These are phyloP conservation scores for Clunio marinus DNA, from an alignment of 2,888 invertebrate genomes.

Conservation along the genomic window DNA sequence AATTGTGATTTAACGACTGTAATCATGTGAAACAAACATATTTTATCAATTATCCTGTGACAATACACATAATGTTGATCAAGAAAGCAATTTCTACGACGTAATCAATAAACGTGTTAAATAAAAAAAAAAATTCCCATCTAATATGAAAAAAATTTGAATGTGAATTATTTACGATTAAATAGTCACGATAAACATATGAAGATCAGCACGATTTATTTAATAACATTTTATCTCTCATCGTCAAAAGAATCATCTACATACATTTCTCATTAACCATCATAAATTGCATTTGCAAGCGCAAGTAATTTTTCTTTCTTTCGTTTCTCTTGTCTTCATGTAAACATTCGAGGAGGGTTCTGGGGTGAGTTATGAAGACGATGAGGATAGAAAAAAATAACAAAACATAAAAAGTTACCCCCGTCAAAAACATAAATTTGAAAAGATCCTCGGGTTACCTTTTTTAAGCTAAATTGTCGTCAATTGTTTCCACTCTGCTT, in stretches of 20 bases:
- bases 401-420: neutral
- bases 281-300: neutral
- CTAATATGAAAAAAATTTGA: neutral
- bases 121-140: neutral
- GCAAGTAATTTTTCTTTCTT: neutral
- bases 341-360: neutral
- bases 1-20: constrained; percentile 10
- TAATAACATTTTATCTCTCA: constrained; percentile 16
- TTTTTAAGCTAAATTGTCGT: constrained; percentile 4
- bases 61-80: neutral
- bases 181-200: neutral
- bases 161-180: neutral
- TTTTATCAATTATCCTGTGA: neutral
- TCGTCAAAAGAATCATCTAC: constrained; percentile 7
- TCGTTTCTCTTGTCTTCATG: neutral
- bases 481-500: neutral
- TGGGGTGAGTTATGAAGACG: neutral
- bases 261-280: constrained; percentile 25
- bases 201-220: constrained; percentile 14
- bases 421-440: neutral
- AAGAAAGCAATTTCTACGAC: neutral
- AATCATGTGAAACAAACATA: constrained; percentile 29
- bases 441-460: neutral
- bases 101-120: neutral
- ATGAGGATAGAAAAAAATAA: neutral